Conservation (phyloP, 1,140 invertebrate genomes). For the Lordiphosa stackelbergi region DNA sequence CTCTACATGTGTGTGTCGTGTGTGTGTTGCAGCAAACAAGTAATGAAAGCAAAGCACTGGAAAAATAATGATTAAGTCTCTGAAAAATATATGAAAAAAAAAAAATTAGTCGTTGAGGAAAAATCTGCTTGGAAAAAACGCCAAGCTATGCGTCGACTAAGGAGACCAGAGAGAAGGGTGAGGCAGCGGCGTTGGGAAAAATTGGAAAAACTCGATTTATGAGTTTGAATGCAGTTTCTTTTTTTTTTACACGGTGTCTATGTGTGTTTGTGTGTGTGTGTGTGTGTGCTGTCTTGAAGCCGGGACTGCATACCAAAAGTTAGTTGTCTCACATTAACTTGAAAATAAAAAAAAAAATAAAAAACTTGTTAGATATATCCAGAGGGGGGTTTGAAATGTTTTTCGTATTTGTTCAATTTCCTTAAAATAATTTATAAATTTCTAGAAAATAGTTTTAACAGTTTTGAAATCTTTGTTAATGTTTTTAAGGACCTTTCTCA, state of each 20-base stretch:
- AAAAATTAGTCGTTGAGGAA: constrained; percentile 54
- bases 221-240: constrained; percentile 56
- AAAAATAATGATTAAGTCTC: constrained; percentile 66
- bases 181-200: constrained; percentile 13
- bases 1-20: constrained; percentile 16
- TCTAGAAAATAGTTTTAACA: too few species aligned
- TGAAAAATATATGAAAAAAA: constrained; percentile 36
- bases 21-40: constrained; percentile 36
- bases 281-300: constrained; percentile 28
- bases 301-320: constrained; percentile 45
- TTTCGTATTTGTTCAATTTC: too few species aligned
- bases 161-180: neutral
- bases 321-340: constrained; percentile 28
- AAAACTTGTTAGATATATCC: constrained; percentile 8
- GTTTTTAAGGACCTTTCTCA: too few species aligned
- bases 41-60: constrained; percentile 70
- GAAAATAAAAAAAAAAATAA: constrained; percentile 3
- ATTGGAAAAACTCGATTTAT: constrained; percentile 67
- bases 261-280: constrained; percentile 14
- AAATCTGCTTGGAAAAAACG: constrained; percentile 47
- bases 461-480: too few species aligned
- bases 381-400: too few species aligned
- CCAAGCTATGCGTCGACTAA: constrained; percentile 9
- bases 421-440: too few species aligned
- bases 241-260: constrained; percentile 11